Evolutionary conservation across 2,113 vertebrate genomes (phyloP), one percentile per base, ranked within the genome.

Genomic region (Misgurnus anguillicaudatus): DNA sequence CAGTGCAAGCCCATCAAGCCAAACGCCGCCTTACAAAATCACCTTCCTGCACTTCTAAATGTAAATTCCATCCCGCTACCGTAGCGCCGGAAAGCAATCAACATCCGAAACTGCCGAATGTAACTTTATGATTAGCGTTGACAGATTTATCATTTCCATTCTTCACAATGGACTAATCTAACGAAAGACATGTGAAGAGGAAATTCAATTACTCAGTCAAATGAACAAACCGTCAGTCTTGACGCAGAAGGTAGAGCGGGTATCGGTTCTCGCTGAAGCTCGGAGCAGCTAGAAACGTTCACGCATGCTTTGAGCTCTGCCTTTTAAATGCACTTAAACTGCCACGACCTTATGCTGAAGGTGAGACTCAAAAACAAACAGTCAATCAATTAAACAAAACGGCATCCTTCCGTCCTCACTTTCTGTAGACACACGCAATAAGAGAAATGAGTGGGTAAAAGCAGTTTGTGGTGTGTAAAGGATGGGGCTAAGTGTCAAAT

Each of bases 301-400:
- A 62, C 42, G 21, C 65, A 61, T 21, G 64, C 71, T 65, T 38
- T 68, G 39, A 13, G 39, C 65, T 38, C 47, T 5, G 24, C 42
- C 7, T 13, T 13, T 39, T 19, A 60, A 57, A 61, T 63, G 9
- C 41, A 7, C 65, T 67, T 85, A 82, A 75, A 77, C 42, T 42
- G 67, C n/a, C 65, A 36, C 6, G 57, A 65, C 48, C 47, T 19
- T 21, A 57, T 39, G 60, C 45, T 47, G 47, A 67, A 57, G 83
- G 83, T 81, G 47, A 69, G 47, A 84, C 13, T 19, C 58, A 41
- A 64, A 55, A 78, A 75, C 42, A 55, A 74, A 45, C 65, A 58
- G 75, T 70, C 61, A 81, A 78, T 70, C 78, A 75, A 55, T 70
- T 60, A 47, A 58, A 78, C 13, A 71, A 60, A 77, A 71, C 41